These are phyloP conservation scores for Avahi laniger DNA, from an alignment of 2,797 vertebrate genomes.

Conservation along the genomic window DNA sequence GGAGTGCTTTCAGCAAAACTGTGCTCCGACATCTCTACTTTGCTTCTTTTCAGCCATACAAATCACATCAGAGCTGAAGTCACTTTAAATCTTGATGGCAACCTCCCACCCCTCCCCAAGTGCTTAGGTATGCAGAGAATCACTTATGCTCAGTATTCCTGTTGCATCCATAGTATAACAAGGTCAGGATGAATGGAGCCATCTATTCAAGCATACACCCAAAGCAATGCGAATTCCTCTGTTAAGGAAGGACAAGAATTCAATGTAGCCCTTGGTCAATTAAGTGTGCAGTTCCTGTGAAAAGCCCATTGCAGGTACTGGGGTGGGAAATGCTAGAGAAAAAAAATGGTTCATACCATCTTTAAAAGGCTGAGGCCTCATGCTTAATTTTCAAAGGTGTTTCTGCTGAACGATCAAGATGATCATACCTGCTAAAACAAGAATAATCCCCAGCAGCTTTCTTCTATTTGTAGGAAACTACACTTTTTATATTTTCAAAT, in stretches of 20 bases:
- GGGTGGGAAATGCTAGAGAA: background rate
- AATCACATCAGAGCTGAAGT: constrained; percentile 39
- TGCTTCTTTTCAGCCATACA: constrained; percentile 23
- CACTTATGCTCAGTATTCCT: constrained; percentile 19
- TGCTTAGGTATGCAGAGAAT: constrained; percentile 46
- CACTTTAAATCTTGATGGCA: constrained; percentile 57
- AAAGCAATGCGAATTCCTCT: background rate
- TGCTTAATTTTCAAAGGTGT: constrained; percentile 17
- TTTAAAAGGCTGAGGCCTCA: background rate
- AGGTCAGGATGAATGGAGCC: constrained; percentile 52
- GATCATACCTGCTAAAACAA: background rate
- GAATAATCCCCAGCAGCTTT: background rate
- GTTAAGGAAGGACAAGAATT: constrained; percentile 40
- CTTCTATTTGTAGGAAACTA: background rate
- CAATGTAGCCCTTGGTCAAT: background rate
- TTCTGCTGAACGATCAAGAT: background rate
- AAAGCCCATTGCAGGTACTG: background rate
- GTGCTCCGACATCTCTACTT: background rate
- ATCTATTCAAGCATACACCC: background rate
- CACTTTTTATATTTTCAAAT: background rate
- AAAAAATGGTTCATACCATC: background rate
- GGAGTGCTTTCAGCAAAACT: background rate
- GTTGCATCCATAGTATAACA: constrained; percentile 34
- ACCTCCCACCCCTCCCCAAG: background rate
- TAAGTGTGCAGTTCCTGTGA: constrained; percentile 34